These are phyloP conservation scores for Podilymbus podiceps DNA, from an alignment of 2,113 vertebrate species.

Conservation along the genomic window DNA sequence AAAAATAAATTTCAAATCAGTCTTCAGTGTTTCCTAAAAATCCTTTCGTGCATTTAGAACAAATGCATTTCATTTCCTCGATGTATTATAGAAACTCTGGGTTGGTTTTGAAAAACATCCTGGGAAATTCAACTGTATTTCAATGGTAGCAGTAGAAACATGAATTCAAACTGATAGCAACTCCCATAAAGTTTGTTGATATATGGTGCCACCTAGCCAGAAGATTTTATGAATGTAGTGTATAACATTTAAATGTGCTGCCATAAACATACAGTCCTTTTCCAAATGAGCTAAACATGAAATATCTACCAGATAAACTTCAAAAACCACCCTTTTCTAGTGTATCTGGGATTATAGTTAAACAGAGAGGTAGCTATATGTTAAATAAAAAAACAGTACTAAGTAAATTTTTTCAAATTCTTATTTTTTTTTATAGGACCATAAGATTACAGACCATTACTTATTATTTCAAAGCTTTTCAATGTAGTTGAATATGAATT, in stretches of 20 bases:
- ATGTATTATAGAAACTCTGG: not conserved
- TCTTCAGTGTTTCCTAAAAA: not conserved
- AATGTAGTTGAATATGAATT: not conserved
- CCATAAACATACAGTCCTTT: not conserved
- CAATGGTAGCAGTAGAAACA: not conserved
- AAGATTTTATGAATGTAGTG: not conserved
- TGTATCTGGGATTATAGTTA: not conserved
- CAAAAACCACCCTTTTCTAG: not conserved
- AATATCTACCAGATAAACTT: not conserved
- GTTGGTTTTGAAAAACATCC: not conserved
- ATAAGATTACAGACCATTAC: not conserved
- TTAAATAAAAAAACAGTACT: not conserved
- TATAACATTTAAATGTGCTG: not conserved
- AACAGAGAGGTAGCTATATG: not conserved
- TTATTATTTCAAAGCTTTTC: not conserved
- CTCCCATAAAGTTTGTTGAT: not conserved
- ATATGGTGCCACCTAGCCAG: conserved; percentile 10
- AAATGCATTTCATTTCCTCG: not conserved
- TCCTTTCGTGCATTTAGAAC: not conserved
- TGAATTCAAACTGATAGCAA: not conserved
- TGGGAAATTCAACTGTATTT: not conserved
- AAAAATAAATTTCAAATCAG: not conserved
- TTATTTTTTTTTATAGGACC: not conserved
- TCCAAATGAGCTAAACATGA: not conserved
- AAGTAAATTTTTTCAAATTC: not conserved